phyloP scores from a whole-genome alignment of 2,797 vertebrate genomes.

The Danio choprae region DNA sequence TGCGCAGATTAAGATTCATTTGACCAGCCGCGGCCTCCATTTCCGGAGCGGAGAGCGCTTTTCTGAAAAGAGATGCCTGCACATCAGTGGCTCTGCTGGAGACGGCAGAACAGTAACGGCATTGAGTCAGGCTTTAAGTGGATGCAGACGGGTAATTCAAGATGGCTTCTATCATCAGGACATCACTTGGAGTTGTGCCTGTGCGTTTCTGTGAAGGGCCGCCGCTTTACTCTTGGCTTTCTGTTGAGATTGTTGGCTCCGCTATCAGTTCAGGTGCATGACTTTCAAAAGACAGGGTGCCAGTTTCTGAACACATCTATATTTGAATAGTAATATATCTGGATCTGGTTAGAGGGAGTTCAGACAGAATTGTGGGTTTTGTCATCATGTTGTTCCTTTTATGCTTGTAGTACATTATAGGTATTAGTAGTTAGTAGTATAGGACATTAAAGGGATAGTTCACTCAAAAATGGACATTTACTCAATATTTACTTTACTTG shows the following conservation, averaged over 20 bases:
- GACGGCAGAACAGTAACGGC: slow-evolving; percentile 70
- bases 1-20: slow-evolving; percentile 68
- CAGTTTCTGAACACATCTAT: background rate
- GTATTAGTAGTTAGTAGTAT: no score
- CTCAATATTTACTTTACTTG: no score
- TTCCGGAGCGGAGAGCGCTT: slow-evolving; percentile 61
- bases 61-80: slow-evolving; percentile 64
- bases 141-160: slow-evolving; percentile 83
- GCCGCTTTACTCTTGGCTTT: slow-evolving; percentile 29
- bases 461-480: no score
- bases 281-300: slow-evolving; percentile 5
- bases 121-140: slow-evolving; percentile 70
- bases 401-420: no score
- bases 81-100: slow-evolving; percentile 68
- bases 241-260: slow-evolving; percentile 45
- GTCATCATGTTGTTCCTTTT: background rate
- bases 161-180: slow-evolving; percentile 74
- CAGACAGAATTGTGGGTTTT: no score
- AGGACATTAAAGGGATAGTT: no score
- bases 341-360: background rate
- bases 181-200: slow-evolving; percentile 72
- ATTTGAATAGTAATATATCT: background rate
- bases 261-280: slow-evolving; percentile 26
- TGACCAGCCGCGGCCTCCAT: slow-evolving; percentile 60
- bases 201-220: slow-evolving; percentile 58